phyloP scores from a whole-genome alignment of 2,797 vertebrate species.

The Sylvilagus floridanus region DNA sequence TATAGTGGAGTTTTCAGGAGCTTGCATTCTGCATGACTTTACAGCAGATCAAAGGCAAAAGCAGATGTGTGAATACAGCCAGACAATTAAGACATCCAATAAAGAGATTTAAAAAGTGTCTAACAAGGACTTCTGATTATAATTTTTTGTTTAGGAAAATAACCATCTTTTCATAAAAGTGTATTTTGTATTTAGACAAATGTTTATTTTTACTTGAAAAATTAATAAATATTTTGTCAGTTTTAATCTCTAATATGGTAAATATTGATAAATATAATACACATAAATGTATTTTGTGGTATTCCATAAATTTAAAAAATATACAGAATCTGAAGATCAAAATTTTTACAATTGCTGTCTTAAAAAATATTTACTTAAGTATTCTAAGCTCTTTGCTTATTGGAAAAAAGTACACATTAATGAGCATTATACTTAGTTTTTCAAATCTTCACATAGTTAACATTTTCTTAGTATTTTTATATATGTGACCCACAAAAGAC shows the following conservation, averaged over 20 bases:
- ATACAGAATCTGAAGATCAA: not conserved
- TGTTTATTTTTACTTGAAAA: not conserved
- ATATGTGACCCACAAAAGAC: constrained; percentile 11
- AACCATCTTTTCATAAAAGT: not conserved
- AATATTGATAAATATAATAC: not conserved
- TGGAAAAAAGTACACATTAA: constrained; percentile 43
- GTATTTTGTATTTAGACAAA: not conserved
- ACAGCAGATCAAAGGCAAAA: not conserved
- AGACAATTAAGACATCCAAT: not conserved
- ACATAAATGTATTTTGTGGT: not conserved
- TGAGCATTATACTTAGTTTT: not conserved
- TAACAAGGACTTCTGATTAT: not conserved
- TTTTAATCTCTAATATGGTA: constrained; percentile 30
- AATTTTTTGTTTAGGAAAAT: not conserved
- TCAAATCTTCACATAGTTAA: constrained; percentile 4
- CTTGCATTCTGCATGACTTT: not conserved
- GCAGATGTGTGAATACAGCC: not conserved
- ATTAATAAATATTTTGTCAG: not conserved
- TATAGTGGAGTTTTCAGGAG: not conserved
- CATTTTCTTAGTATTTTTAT: not conserved
- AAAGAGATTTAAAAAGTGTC: not conserved
- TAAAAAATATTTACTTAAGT: constrained; percentile 29
- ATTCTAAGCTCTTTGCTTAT: not conserved
- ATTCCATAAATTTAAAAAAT: constrained; percentile 14
- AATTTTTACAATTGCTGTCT: not conserved